Percentiles rank a stretch among this genome's conserved stretches.
Evolutionary conservation across 2,113 vertebrate genomes (phyloP).

Genomic region (Burhinus oedicnemus): DNA sequence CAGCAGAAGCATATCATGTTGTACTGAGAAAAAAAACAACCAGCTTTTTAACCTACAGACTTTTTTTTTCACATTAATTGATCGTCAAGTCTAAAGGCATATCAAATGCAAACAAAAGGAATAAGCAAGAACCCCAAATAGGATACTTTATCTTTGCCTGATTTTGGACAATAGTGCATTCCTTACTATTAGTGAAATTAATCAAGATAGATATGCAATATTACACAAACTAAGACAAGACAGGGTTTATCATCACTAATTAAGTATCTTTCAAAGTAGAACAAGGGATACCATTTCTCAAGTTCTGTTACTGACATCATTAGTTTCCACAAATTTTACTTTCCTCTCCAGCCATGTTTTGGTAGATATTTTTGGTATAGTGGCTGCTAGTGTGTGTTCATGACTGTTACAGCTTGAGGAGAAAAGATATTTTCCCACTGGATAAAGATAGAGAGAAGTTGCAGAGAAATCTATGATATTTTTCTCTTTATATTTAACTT

Average conservation of each 20-base stretch:
- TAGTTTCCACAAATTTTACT: neutral
- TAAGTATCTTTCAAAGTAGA: neutral
- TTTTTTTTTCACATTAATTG: neutral
- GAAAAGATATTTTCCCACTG: neutral
- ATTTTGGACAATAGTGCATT: neutral
- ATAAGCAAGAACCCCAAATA: neutral
- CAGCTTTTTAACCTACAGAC: neutral
- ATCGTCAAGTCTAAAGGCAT: neutral
- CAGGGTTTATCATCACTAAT: neutral
- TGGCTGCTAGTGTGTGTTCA: rapidly evolving
- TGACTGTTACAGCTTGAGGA: neutral
- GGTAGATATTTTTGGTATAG: neutral
- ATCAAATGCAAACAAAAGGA: neutral
- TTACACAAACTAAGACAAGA: neutral
- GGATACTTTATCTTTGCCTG: neutral
- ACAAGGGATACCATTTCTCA: neutral
- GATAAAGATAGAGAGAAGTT: neutral
- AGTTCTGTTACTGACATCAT: neutral
- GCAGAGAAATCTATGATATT: neutral
- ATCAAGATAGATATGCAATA: neutral
- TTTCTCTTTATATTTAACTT: neutral
- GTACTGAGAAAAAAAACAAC: neutral
- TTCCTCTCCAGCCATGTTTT: neutral
- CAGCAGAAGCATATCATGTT: neutral
- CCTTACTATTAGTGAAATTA: neutral